These are phyloP conservation scores for Rhimphoctona megacephalus DNA, from an alignment of 2,888 invertebrate species.

Conservation along the genomic window DNA sequence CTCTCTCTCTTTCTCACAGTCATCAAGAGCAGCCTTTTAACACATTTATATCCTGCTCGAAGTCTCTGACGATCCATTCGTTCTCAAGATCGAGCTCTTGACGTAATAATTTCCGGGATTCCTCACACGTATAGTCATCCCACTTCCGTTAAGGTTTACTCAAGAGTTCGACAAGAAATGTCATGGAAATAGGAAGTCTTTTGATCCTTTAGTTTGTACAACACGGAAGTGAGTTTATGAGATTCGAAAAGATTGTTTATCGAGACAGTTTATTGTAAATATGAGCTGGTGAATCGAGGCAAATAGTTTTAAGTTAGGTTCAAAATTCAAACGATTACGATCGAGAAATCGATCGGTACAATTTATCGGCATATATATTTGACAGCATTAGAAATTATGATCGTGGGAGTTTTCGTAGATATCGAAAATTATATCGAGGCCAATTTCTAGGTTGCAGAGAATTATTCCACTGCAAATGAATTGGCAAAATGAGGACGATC, in stretches of 20 bases:
- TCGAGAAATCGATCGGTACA: background rate
- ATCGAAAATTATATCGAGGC: background rate
- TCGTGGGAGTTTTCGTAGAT: background rate
- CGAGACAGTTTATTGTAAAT: background rate
- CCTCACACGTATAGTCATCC: conserved; percentile 40
- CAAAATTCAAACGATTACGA: background rate
- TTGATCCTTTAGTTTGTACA: background rate
- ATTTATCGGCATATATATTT: background rate
- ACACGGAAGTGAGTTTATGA: background rate
- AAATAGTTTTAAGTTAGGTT: background rate
- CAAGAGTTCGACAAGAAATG: background rate
- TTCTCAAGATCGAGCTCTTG: conserved; percentile 12
- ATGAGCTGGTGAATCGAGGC: background rate
- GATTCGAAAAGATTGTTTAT: background rate
- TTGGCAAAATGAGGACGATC: background rate
- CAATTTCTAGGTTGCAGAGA: background rate
- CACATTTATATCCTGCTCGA: conserved; percentile 19
- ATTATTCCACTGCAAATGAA: background rate
- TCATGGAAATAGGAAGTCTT: background rate
- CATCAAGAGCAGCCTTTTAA: conserved; percentile 35
- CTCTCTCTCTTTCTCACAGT: conserved; percentile 20
- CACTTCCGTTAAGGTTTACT: conserved; percentile 50
- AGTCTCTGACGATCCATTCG: conserved; percentile 2
- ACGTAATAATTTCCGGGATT: conserved; percentile 57
- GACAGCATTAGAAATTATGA: background rate